phyloP scores from a whole-genome alignment of 1,140 invertebrate genomes.

The Drosophila equinoxialis region DNA sequence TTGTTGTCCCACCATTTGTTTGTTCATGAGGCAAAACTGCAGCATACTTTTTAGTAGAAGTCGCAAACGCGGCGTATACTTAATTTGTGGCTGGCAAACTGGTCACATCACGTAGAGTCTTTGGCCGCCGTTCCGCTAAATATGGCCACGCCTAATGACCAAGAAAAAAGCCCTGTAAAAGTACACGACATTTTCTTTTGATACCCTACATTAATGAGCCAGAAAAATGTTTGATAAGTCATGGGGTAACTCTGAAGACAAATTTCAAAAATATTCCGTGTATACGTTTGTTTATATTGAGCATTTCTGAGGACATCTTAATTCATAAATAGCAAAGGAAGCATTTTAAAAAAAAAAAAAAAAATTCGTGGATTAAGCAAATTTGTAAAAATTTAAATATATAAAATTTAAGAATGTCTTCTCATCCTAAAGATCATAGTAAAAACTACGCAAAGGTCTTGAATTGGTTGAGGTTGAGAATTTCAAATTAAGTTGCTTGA shows the following conservation, averaged over 20 bases:
- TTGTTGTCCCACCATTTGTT: conserved; percentile 63
- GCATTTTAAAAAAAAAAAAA: too few species aligned
- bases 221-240: too few species aligned
- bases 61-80: conserved; percentile 60
- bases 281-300: too few species aligned
- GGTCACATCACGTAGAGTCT: conserved; percentile 58
- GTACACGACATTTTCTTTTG: background rate
- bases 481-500: conserved; percentile 1
- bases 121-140: conserved; percentile 44
- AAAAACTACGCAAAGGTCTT: too few species aligned
- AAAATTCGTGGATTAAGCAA: too few species aligned
- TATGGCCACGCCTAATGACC: conserved; percentile 67
- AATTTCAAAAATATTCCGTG: too few species aligned
- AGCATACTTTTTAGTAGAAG: conserved; percentile 43
- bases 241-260: too few species aligned
- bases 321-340: too few species aligned
- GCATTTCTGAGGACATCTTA: too few species aligned
- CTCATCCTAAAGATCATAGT: too few species aligned
- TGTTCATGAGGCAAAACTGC: conserved; percentile 56
- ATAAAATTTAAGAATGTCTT: too few species aligned
- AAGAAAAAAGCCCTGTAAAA: conserved; percentile 14
- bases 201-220: background rate
- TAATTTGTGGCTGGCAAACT: conserved; percentile 65
- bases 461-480: background rate
- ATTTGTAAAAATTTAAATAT: too few species aligned